Conservation (phyloP, 2,797 vertebrate species). For the Thripadectes ignobilis region DNA sequence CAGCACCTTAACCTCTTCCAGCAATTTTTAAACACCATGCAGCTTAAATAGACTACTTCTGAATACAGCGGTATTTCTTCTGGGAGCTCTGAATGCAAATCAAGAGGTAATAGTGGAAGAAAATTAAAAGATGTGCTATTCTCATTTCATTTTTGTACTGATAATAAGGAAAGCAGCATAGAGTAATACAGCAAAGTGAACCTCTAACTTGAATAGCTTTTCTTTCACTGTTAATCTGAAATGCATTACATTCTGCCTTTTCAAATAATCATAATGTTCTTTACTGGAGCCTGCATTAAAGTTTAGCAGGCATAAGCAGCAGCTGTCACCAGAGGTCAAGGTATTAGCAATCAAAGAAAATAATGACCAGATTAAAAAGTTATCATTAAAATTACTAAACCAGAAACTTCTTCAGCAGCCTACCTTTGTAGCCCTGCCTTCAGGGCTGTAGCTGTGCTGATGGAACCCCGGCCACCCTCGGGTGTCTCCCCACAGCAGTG, state of each 20-base stretch:
- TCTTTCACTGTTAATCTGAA: slow-evolving; percentile 71
- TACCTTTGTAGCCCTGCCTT: background rate
- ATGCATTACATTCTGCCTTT: slow-evolving; percentile 69
- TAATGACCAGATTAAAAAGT: slow-evolving; percentile 71
- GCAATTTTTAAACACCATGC: slow-evolving; percentile 71
- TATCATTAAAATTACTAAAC: slow-evolving; percentile 5
- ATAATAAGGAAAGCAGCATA: slow-evolving; percentile 72
- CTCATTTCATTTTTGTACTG: slow-evolving; percentile 72
- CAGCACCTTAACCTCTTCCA: slow-evolving; percentile 67
- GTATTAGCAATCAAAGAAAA: slow-evolving; percentile 71
- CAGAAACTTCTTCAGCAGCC: slow-evolving; percentile 34
- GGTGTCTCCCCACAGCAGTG: rapidly evolving
- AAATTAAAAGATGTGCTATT: slow-evolving; percentile 77
- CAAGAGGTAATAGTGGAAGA: slow-evolving; percentile 72
- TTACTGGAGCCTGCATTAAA: slow-evolving; percentile 59
- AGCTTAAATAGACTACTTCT: slow-evolving; percentile 75
- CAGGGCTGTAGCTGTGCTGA: background rate
- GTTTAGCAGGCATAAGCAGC: slow-evolving; percentile 59
- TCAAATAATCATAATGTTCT: slow-evolving; percentile 69
- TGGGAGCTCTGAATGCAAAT: slow-evolving; percentile 77
- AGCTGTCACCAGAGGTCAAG: slow-evolving; percentile 65
- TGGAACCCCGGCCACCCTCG: background rate
- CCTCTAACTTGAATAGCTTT: slow-evolving; percentile 68
- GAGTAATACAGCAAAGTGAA: slow-evolving; percentile 60
- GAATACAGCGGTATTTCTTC: slow-evolving; percentile 74